Percentiles rank a stretch among this genome's conserved stretches.
Conservation (phyloP, 2,797 vertebrate genomes). For the Tympanoctomys barrerae region DNA sequence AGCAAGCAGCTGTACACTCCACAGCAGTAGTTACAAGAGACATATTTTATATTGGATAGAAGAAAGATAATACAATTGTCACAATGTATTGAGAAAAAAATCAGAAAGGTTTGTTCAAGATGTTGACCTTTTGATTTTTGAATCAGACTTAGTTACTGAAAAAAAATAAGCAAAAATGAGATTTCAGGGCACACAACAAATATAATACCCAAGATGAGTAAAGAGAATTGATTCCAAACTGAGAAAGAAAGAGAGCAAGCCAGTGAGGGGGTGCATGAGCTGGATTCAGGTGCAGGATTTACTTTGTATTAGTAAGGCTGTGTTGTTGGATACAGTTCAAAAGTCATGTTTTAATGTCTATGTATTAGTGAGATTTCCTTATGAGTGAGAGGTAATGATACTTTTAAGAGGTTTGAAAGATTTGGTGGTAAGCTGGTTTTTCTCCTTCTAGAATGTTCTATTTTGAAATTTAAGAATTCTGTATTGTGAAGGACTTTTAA, state of each 20-base stretch:
- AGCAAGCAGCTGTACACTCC: constrained; percentile 27
- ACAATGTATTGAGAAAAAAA: constrained; percentile 66
- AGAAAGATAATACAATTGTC: constrained; percentile 82
- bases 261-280: not conserved
- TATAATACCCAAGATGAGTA: constrained; percentile 20
- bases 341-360: constrained; percentile 10
- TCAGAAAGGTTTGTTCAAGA: constrained; percentile 64
- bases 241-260: not conserved
- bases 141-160: constrained; percentile 53
- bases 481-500: constrained; percentile 58
- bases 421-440: not conserved
- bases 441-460: not conserved
- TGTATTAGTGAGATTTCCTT: not conserved
- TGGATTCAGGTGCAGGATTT: not conserved
- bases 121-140: constrained; percentile 78
- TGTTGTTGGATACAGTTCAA: not conserved
- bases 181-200: constrained; percentile 67
- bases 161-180: constrained; percentile 56
- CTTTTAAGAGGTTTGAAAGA: not conserved
- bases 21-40: constrained; percentile 31
- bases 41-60: constrained; percentile 74
- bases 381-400: not conserved
- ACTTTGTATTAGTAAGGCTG: not conserved
- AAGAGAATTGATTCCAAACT: constrained; percentile 72
- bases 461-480: constrained; percentile 45